Evolutionary conservation across 2,797 vertebrate genomes (phyloP).

Genomic region (Coracias cyanogaster): DNA sequence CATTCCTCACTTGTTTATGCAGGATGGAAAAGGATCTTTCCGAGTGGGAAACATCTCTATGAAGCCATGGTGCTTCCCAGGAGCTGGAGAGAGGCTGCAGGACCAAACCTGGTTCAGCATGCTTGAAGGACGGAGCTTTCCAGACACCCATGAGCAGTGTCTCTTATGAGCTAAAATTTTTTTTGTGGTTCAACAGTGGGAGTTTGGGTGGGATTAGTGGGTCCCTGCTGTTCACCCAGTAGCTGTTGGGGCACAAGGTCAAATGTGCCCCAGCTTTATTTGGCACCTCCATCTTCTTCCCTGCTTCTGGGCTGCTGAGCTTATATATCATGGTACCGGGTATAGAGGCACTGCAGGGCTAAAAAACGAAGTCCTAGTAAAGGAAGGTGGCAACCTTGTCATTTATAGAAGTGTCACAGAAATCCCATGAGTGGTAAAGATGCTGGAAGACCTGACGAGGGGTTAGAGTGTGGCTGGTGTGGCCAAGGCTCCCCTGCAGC

Average conservation of each 20-base stretch:
- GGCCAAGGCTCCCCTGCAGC: not conserved
- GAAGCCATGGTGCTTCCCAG: not conserved
- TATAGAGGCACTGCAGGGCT: not conserved
- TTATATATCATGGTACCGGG: not conserved
- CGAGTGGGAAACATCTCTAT: not conserved
- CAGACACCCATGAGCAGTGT: accelerated
- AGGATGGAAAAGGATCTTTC: not conserved
- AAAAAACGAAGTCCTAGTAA: not conserved
- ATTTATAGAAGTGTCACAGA: not conserved
- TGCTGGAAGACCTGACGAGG: not conserved
- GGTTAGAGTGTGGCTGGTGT: accelerated
- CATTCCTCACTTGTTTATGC: not conserved
- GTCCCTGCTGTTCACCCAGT: accelerated
- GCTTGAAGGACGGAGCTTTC: not conserved
- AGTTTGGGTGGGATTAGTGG: not conserved
- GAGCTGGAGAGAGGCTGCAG: not conserved
- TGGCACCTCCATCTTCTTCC: not conserved
- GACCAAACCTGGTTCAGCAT: accelerated
- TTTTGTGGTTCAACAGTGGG: accelerated
- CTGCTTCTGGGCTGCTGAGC: not conserved
- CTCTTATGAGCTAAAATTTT: not conserved
- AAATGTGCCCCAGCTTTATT: not conserved
- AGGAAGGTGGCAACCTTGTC: not conserved
- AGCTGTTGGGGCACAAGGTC: not conserved
- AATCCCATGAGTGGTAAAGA: not conserved